A percentile compares a stretch with the other conserved stretches of the same genome.
phyloP scores from a whole-genome alignment of 2,113 vertebrate genomes.

The Rhinopomastus cyanomelas region DNA sequence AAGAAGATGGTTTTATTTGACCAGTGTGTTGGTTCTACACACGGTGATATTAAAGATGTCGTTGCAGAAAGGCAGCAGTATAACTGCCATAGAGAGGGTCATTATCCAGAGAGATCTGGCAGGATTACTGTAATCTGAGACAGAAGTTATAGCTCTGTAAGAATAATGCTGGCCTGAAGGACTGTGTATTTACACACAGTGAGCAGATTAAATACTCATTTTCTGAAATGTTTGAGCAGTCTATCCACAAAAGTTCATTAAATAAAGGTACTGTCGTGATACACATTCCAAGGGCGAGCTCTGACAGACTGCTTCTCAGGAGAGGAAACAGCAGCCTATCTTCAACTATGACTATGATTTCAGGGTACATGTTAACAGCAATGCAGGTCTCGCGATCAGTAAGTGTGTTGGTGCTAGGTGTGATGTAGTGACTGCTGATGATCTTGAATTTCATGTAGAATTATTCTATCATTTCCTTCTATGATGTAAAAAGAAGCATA shows the following conservation, averaged over 20 bases:
- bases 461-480: background rate
- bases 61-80: background rate
- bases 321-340: background rate
- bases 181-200: background rate
- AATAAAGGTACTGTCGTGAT: background rate
- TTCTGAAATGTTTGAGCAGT: background rate
- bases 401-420: background rate
- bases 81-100: background rate
- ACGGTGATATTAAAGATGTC: background rate
- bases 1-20: background rate
- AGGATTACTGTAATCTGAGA: background rate
- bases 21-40: background rate
- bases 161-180: background rate
- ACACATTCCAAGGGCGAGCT: background rate
- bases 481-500: background rate
- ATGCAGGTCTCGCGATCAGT: fast-evolving
- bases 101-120: background rate
- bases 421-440: background rate
- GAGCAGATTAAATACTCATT: background rate
- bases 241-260: background rate
- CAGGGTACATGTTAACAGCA: background rate
- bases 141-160: background rate
- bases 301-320: background rate
- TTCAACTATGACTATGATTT: background rate
- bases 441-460: background rate